These are phyloP conservation scores for Axis porcinus DNA, from an alignment of 2,113 vertebrate species.

Conservation along the genomic window DNA sequence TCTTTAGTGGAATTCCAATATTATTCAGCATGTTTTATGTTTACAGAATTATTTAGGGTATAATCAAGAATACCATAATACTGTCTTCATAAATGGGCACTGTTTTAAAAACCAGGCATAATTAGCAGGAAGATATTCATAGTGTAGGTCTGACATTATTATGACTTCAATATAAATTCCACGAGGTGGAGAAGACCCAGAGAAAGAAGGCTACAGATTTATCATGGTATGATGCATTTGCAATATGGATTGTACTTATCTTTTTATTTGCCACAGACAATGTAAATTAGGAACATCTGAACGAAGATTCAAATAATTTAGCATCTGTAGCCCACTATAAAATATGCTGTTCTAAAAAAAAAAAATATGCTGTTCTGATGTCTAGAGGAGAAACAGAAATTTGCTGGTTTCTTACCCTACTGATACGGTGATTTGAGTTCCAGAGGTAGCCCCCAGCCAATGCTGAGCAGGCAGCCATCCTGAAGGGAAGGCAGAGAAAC, in stretches of 20 bases:
- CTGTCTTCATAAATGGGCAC: slow-evolving; percentile 68
- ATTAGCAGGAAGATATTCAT: slow-evolving; percentile 65
- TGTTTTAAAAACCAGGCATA: slow-evolving; percentile 75
- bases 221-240: slow-evolving; percentile 69
- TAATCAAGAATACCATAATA: slow-evolving; percentile 67
- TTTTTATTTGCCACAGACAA: slow-evolving; percentile 82
- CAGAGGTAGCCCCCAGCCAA: slow-evolving; percentile 25
- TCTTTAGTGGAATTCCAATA: slow-evolving; percentile 69
- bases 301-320: slow-evolving; percentile 75
- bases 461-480: background rate
- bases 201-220: slow-evolving; percentile 74
- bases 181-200: slow-evolving; percentile 58
- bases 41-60: slow-evolving; percentile 70
- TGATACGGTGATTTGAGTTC: slow-evolving; percentile 23
- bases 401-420: slow-evolving; percentile 39
- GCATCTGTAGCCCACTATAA: slow-evolving; percentile 75
- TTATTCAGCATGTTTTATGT: slow-evolving; percentile 65
- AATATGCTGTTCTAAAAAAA: slow-evolving; percentile 52
- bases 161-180: slow-evolving; percentile 75
- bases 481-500: background rate
- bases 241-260: slow-evolving; percentile 84
- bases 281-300: slow-evolving; percentile 80
- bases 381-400: slow-evolving; percentile 55
- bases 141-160: slow-evolving; percentile 62
- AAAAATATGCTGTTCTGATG: slow-evolving; percentile 67